Base-by-base conservation (phyloP, 2,888 invertebrate species). In the Heteropelma amictum region DNA sequence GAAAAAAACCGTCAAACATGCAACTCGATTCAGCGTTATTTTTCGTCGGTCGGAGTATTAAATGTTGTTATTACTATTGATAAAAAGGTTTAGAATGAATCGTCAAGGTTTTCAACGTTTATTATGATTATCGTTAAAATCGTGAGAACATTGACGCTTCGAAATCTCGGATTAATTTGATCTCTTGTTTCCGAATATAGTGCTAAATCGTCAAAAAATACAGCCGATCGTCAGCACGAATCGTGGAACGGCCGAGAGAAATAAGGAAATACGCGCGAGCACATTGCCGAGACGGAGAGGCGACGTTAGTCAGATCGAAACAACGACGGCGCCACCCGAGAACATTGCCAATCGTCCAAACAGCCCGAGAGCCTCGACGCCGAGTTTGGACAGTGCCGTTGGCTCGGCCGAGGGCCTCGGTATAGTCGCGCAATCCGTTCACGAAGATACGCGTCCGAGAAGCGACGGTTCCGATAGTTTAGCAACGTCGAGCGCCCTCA, bases 371-470 rank as follows among this genome's bases (percentile, higher is more conserved):
- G 85, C 84, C 2, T 92, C 92, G 30, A 91, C 92, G 8, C 92
- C 92, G 30, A 92, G 91, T 69, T 90, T 91, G 17, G 93, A 92
- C 83, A 92, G 92, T 10, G 92, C 92, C 7, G 92, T 92, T 17
- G 92, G 92, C 1, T 92, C 92, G 0, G 92, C 92, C 79, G 92
- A 92, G 81, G 92, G 92, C 12, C 84, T 92, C 49, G 87, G 86
- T 7, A 67, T 76, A 73, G 54, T 76, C 56, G 54, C 81, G 14
- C 81, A 83, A 30, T 75, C 78, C 45, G 80, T 77, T 8, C 78
- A 81, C 45, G 86, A 85, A 38, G 85, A 83, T 21, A 76, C 82
- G 7, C 82, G 87, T 51, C 87, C 88, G 1, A 79, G 86, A 53
- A 84, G 92, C 91, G 75, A 91, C 89, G 61, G 92, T 88, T 79